phyloP scores from a whole-genome alignment of 2,797 vertebrate species.

The Enteromius paludinosus region DNA sequence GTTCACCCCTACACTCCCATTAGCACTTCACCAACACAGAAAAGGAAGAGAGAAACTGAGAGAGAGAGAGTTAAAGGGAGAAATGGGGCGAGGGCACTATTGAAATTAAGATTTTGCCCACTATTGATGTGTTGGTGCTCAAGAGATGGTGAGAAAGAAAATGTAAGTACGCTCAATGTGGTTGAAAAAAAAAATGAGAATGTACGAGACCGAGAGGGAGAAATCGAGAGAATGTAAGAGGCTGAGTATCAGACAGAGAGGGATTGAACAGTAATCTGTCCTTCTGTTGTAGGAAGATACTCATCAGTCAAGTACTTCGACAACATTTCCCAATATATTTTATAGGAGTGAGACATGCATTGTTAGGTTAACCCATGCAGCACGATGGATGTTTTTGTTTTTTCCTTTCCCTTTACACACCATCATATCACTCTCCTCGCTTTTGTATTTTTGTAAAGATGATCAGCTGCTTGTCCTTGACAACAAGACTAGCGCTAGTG shows the following conservation, averaged over 20 bases:
- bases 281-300: slow-evolving; percentile 26
- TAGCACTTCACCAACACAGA: slow-evolving; percentile 55
- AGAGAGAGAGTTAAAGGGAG: slow-evolving; percentile 12
- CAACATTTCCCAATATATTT: slow-evolving; percentile 6
- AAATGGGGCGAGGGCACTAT: slow-evolving; percentile 19
- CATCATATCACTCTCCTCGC: no score
- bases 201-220: slow-evolving; percentile 9
- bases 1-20: slow-evolving; percentile 60
- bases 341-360: neutral
- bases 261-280: slow-evolving; percentile 24
- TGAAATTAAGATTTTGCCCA: slow-evolving; percentile 34
- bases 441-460: neutral
- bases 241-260: slow-evolving; percentile 11
- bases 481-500: neutral
- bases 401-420: neutral
- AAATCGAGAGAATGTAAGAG: slow-evolving; percentile 22
- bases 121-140: slow-evolving; percentile 22
- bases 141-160: slow-evolving; percentile 20
- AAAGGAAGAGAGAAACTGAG: slow-evolving; percentile 21
- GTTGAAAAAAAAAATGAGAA: slow-evolving; percentile 21
- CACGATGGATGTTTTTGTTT: neutral
- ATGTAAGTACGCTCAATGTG: slow-evolving; percentile 2
- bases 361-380: neutral
- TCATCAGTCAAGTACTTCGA: slow-evolving; percentile 34
- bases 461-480: slow-evolving; percentile 1